Evolutionary conservation across 2,797 vertebrate genomes (phyloP), one percentile per base, ranked within the genome.

Genomic region (Cyclopterus lumpus): DNA sequence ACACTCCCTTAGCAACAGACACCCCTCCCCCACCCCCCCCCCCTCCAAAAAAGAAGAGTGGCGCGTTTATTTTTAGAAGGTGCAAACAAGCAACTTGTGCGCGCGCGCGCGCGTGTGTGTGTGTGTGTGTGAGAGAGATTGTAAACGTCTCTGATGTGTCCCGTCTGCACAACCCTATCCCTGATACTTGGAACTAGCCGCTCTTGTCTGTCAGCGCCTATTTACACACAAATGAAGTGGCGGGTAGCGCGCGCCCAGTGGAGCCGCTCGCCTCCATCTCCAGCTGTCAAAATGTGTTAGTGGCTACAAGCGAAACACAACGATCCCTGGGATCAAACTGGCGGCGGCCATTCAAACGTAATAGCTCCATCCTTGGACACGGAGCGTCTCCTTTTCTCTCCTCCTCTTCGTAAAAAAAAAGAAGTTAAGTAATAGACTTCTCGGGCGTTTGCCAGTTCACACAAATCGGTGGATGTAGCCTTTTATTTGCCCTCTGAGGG

Each of bases 151-250:
- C 84, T 90, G 93, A 92, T 91, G 89, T 83, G 85, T 81, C 91
- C 89, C 83, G 90, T 90, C 89, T 90, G 90, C 74, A 82, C 85
- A 79, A 67, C 75, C 91, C 86, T 86, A 89, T 89, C 89, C 81
- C 88, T 86, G 84, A 90, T 93, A 92, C 93, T n/a, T 91, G 91
- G 90, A 89, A 87, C 79, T 30, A 88, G 90, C 92, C 79, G 57
- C 81, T 88, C 78, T n/a, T 36, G 83, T 90, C 89, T 92, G 93
- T 93, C 93, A 86, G 83, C 67, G 84, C 88, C 87, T 87, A 93
- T 93, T 94, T 92, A 91, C 90, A 83, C 92, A 88, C 89, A 92
- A 91, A 93, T 90, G 91, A 92, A 93, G 91, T 88, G 89, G 90
- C 81, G 59, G 89, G 91, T 67, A 68, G 59, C 77, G 18, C 30